Evolutionary conservation across 1,140 invertebrate genomes (phyloP), one percentile per base, ranked within the genome.

Genomic region (Hyposmocoma kahamanoa): DNA sequence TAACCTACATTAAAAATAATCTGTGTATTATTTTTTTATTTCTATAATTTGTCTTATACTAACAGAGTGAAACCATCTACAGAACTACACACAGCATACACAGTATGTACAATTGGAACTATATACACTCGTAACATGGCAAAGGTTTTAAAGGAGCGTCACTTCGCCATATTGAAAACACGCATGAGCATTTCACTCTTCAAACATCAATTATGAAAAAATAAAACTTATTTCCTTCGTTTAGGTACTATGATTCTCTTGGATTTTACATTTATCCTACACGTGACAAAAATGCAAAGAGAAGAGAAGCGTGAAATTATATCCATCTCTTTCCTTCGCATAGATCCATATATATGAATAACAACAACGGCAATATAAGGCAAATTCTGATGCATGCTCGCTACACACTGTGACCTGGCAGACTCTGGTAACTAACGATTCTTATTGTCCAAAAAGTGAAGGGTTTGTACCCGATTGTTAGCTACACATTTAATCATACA

Each of bases 31-130:
- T 43, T 57, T n/a, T 41, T 62, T 50, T 53, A 59, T 58, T 61
- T 17, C 53, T 53, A 59, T 61, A 60, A 66, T 59, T 65, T 60
- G 58, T 53, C 66, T 72, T 70, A 73, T 32, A 57, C 63, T 42
- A 47, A 71, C 80, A 81, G 63, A 71, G 53, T 74, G 67, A 70
- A 76, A 79, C 67, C 73, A 68, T 72, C 77, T 81, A 81, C 73
- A 72, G 56, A 70, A 53, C 78, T 75, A 82, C 72, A 73, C 72
- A 79, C 68, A 71, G 67, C 79, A 81, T 81, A 83, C 72, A 79
- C 69, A 74, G 72, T 84, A 84, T 84, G 76, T 84, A 84, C 78
- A 84, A 59, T 67, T 55, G 50, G 59, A 67, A 72, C 56, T 82
- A 84, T 84, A 65, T 81, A 84, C 78, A 84, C 62, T 69, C 73